Base-by-base conservation (phyloP, 37 sponge, comb jelly and placozoan genomes). In the Beroe forskalii region DNA sequence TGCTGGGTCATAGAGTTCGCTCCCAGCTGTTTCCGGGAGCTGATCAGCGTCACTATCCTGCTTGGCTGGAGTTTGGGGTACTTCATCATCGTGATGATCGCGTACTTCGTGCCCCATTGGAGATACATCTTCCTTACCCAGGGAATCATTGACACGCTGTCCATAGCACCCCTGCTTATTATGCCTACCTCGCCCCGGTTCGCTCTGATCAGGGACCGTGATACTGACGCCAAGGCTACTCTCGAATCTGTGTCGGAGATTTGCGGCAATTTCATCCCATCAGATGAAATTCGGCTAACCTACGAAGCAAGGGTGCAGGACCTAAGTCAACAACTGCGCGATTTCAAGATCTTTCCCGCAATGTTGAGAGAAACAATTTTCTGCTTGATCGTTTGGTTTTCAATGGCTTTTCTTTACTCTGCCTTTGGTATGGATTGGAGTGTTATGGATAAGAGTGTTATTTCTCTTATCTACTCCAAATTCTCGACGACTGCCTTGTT, bases 1-100 rank as follows among this genome's bases (percentile, higher is more conserved):
- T 72, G 75, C 75, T 72, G 75, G 75, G 40, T 32, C 12, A 20
- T 72, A 35, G 75, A 72, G 38, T 72, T 72, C 31, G 28, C 75
- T 20, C 75, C 75, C 9, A 72, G 32, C 8, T 20, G 33, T 20
- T 39, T 72, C 40, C 28, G 75, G 31, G 40, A 30, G 12, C 19
- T 30, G 23, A 20, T 32, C 31, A 72, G 40, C 75, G 75, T 30
- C 35, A 1, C 35, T 39, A 33, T 38, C 4, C 40, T 32, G 14
- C 14, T 72, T 3, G 19, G 28, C 19, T 32, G 40, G 40, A 30
- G 19, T 4, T 3, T 32, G 1, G 75, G 75, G 39, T 72, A 72
- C 31, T 3, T 37, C 4, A 33, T 72, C 20, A 72, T 72, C 23
- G 40, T 72, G 22, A 36, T 72, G 35, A 72, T 72, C 35, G 75